These are phyloP conservation scores for Eutolmus rufibarbis DNA, from an alignment of 2,888 invertebrate genomes.

Conservation along the genomic window DNA sequence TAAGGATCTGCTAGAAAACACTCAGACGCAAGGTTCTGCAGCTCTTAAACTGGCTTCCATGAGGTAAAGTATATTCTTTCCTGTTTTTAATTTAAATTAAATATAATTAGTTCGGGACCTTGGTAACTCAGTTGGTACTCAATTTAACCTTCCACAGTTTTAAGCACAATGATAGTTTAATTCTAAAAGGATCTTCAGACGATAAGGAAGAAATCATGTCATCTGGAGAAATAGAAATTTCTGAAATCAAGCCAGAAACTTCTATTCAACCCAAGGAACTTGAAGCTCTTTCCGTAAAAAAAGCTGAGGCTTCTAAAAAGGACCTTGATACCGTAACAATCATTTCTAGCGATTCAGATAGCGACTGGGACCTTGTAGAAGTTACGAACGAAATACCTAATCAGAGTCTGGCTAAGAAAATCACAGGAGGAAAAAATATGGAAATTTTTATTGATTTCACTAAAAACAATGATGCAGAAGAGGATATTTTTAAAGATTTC, in stretches of 20 bases:
- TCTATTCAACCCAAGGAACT: background rate
- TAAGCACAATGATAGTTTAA: constrained; percentile 42
- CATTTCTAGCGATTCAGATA: constrained; percentile 49
- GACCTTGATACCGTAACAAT: constrained; percentile 33
- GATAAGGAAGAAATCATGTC: background rate
- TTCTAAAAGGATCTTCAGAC: constrained; percentile 7
- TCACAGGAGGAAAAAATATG: background rate
- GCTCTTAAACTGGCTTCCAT: constrained; percentile 11
- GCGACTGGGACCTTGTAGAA: constrained; percentile 57
- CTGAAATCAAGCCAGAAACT: background rate
- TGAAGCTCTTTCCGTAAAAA: background rate
- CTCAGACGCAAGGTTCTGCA: constrained; percentile 49
- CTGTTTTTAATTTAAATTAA: background rate
- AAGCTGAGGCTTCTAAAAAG: background rate
- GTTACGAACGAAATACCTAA: constrained; percentile 40
- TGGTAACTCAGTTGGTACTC: no score
- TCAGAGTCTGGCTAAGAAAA: background rate
- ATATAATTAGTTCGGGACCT: no score
- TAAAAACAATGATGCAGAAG: constrained; percentile 61
- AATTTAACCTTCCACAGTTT: background rate
- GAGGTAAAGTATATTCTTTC: constrained; percentile 18
- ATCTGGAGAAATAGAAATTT: background rate
- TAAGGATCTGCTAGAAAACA: constrained; percentile 64
- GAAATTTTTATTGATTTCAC: constrained; percentile 65
- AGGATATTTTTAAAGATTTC: constrained; percentile 79